Conservation (phyloP, 1,140 invertebrate genomes). For the Pemphigus obesinymphae region DNA sequence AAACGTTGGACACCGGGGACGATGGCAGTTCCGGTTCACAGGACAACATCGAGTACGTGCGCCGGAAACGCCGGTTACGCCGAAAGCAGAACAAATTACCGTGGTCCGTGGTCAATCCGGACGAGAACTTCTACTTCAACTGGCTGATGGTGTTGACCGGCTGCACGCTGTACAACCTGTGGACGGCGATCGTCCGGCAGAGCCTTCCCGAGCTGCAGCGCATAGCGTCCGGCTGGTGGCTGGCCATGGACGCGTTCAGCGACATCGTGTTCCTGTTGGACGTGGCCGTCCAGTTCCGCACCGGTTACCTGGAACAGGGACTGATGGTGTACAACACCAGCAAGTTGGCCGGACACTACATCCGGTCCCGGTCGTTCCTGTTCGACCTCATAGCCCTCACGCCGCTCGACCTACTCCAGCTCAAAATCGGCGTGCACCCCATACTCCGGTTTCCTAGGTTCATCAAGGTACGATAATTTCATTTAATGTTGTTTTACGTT, state of each 20-base stretch:
- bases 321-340: conserved; percentile 71
- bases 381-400: conserved; percentile 77
- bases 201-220: conserved; percentile 86
- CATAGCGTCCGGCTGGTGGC: conserved; percentile 68
- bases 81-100: conserved; percentile 62
- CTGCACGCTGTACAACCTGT: conserved; percentile 90
- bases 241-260: conserved; percentile 73
- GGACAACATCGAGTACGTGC: conserved; percentile 49
- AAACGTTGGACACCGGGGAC: conserved; percentile 61
- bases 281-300: conserved; percentile 83
- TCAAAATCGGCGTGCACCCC: conserved; percentile 71
- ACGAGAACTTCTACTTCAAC: conserved; percentile 92
- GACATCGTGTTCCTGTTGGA: conserved; percentile 84
- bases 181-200: conserved; percentile 90
- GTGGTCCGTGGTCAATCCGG: conserved; percentile 87
- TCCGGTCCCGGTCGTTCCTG: conserved; percentile 78
- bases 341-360: conserved; percentile 84
- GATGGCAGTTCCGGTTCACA: conserved; percentile 53
- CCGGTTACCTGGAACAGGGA: conserved; percentile 90
- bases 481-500: too few species aligned
- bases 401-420: conserved; percentile 80
- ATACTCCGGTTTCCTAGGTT: conserved; percentile 78
- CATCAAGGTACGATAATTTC: conserved; percentile 59
- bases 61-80: conserved; percentile 58
- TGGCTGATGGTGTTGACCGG: conserved; percentile 85